Evolutionary conservation across 1,140 invertebrate genomes (phyloP), one percentile per base, ranked within the genome.

Genomic region (Trialeurodes vaporariorum): DNA sequence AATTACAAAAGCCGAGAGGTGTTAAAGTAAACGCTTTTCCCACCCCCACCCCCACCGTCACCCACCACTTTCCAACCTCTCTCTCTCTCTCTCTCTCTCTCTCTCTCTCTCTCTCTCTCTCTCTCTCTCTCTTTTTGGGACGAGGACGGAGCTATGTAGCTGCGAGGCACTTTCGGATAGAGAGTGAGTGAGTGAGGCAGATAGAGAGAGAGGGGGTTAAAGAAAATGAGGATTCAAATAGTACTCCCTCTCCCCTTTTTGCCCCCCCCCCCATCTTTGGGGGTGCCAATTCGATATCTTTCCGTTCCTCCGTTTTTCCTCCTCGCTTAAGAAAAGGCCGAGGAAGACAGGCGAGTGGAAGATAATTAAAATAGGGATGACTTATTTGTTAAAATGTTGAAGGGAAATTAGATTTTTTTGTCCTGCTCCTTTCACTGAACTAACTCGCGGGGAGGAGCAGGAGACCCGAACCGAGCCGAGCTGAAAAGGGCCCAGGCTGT

Each of bases 361-460:
- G 34, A 49, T 49, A 49, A 49, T 49, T 49, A 49, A 49, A 49
- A 49, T 5, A 23, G 27, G 24, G 59, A 60, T 40, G 60, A 22
- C 25, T 17, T 66, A 58, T 60, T 60, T 66, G 22, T 61, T 9
- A 61, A 5, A 27, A 62, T 21, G 25, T 13, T 40, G 24, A 25
- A 22, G 60, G 49, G 17, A 34, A 61, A 64, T 66, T 22, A 60
- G 40, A 70, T 62, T 17, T 9, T 23, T 64, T n/a, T n/a, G n/a
- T n/a, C n/a, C n/a, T n/a, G n/a, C n/a, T n/a, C n/a, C n/a, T n/a
- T n/a, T n/a, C n/a, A n/a, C n/a, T n/a, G n/a, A n/a, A n/a, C n/a
- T n/a, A n/a, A n/a, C n/a, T n/a, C n/a, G n/a, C n/a, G n/a, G n/a
- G n/a, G n/a, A n/a, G n/a, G n/a, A n/a, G n/a, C n/a, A n/a, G n/a